phyloP scores from a whole-genome alignment of 2,888 invertebrate genomes.

The Metopia argyrocephala region DNA sequence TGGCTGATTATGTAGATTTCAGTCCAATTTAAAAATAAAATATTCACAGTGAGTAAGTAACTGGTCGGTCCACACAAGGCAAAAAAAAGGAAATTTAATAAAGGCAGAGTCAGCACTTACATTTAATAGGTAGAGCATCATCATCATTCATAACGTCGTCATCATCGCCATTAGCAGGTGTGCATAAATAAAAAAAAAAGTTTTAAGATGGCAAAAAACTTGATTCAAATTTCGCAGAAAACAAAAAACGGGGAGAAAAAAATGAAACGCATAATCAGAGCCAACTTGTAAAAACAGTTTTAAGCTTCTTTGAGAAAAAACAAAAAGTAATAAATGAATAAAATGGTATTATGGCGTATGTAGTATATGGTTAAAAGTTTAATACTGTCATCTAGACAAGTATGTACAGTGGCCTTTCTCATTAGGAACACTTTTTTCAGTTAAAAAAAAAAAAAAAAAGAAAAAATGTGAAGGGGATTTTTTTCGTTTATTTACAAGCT shows the following conservation, averaged over 20 bases:
- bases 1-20: constrained; percentile 16
- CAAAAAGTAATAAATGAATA: constrained; percentile 27
- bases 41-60: background rate
- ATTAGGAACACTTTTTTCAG: too few species aligned
- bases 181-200: background rate
- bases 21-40: constrained; percentile 32
- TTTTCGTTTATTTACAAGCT: too few species aligned
- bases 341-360: too few species aligned
- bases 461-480: too few species aligned
- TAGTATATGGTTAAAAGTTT: too few species aligned
- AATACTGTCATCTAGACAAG: too few species aligned
- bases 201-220: background rate
- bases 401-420: constrained; percentile 14
- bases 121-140: background rate
- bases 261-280: background rate
- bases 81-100: constrained; percentile 14
- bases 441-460: too few species aligned
- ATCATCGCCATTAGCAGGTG: constrained; percentile 10
- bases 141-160: background rate
- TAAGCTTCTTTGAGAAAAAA: constrained; percentile 24
- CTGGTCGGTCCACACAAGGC: background rate
- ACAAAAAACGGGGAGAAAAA: background rate
- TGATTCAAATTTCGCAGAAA: background rate
- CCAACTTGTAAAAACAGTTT: constrained; percentile 10
- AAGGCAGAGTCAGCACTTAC: background rate